phyloP scores from a whole-genome alignment of 37 sponge, comb jelly and placozoan genomes.

The Amphimedon queenslandica region DNA sequence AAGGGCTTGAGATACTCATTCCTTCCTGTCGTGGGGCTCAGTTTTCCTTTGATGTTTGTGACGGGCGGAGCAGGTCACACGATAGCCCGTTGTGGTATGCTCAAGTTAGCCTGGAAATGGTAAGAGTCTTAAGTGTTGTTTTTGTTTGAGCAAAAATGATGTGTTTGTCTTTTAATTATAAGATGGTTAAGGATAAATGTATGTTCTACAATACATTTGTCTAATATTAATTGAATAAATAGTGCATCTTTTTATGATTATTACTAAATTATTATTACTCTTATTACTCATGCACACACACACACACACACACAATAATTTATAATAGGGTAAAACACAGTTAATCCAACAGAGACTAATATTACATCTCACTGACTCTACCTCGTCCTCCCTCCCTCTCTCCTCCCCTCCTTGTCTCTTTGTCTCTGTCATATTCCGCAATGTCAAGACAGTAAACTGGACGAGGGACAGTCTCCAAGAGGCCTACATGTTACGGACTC shows the following conservation, averaged over 20 bases:
- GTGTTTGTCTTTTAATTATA: no score
- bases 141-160: no score
- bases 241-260: no score
- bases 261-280: no score
- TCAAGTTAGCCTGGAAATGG: neutral
- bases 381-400: neutral
- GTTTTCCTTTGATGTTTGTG: neutral
- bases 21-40: neutral
- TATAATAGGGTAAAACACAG: neutral
- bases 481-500: neutral
- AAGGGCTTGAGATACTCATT: constrained; percentile 9
- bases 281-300: no score
- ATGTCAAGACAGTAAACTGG: neutral
- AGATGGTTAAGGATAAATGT: no score
- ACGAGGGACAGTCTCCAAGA: neutral
- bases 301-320: neutral
- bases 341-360: constrained; percentile 1
- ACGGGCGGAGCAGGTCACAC: neutral
- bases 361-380: neutral
- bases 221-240: no score
- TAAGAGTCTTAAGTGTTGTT: no score
- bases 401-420: neutral
- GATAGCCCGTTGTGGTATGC: neutral
- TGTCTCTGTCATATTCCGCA: constrained; percentile 4
- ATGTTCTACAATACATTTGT: no score